Conservation (phyloP, 2,888 invertebrate genomes). For the Pseudococcus longispinus region DNA sequence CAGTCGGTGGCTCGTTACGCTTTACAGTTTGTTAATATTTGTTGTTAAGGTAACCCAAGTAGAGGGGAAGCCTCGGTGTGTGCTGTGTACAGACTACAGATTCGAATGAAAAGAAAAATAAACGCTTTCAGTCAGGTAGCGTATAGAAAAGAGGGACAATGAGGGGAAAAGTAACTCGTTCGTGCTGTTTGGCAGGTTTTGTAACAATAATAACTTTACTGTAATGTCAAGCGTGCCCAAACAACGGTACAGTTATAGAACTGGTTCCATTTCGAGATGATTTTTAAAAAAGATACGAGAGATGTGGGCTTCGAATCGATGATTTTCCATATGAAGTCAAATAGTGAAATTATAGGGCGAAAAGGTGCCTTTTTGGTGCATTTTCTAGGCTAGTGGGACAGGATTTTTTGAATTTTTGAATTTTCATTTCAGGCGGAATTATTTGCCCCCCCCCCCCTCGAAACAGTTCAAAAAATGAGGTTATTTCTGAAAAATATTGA, state of each 20-base stretch:
- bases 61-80: neutral
- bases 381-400: too few relatives aligned
- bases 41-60: constrained; percentile 43
- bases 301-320: neutral
- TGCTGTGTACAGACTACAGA: neutral
- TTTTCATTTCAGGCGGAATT: too few relatives aligned
- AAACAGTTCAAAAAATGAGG: too few relatives aligned
- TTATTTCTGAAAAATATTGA: too few relatives aligned
- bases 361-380: too few relatives aligned
- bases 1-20: constrained; percentile 34
- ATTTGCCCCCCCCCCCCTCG: too few relatives aligned
- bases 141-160: constrained; percentile 19
- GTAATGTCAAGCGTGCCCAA: constrained; percentile 33
- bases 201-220: constrained; percentile 42
- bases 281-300: neutral
- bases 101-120: constrained; percentile 23
- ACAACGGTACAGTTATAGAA: neutral
- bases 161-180: constrained; percentile 37
- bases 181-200: constrained; percentile 47
- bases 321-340: neutral
- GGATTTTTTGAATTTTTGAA: too few relatives aligned
- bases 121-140: constrained; percentile 41
- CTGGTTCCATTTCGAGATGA: neutral
- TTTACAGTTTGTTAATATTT: constrained; percentile 36
- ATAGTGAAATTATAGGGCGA: neutral